These are phyloP conservation scores for Nematolebias whitei DNA, from an alignment of 2,113 vertebrate species.

Conservation along the genomic window DNA sequence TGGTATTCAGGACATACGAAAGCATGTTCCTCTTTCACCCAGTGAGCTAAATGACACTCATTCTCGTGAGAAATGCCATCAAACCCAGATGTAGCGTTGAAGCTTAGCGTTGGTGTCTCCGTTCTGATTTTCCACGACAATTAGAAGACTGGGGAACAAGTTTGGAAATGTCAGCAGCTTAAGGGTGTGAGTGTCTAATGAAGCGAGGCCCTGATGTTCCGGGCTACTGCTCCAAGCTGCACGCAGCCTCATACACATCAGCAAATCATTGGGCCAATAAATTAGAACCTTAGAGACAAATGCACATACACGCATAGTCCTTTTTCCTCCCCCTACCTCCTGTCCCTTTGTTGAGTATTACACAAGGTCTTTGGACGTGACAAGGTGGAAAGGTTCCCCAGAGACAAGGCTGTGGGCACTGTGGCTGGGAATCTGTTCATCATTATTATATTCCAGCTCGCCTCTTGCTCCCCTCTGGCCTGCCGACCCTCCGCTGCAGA, in stretches of 20 bases:
- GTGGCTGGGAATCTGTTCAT: slow-evolving; percentile 53
- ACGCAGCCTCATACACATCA: slow-evolving; percentile 59
- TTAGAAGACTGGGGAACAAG: slow-evolving; percentile 68
- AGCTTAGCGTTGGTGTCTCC: slow-evolving; percentile 29
- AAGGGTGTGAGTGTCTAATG: slow-evolving; percentile 78
- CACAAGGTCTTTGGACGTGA: slow-evolving; percentile 66
- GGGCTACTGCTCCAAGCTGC: slow-evolving; percentile 59
- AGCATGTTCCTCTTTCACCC: background rate
- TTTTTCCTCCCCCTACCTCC: slow-evolving; percentile 7
- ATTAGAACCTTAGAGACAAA: slow-evolving; percentile 60
- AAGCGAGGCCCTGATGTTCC: slow-evolving; percentile 72
- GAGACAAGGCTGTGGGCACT: slow-evolving; percentile 51
- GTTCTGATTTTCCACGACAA: slow-evolving; percentile 74
- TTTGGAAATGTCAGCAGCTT: slow-evolving; percentile 80
- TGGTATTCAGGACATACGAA: background rate
- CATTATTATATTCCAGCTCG: slow-evolving; percentile 66
- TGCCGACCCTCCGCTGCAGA: slow-evolving; percentile 40
- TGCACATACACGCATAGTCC: slow-evolving; percentile 29
- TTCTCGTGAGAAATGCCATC: slow-evolving; percentile 26
- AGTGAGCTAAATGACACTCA: background rate
- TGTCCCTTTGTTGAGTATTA: slow-evolving; percentile 42
- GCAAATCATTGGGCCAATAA: slow-evolving; percentile 74
- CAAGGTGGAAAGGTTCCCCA: slow-evolving; percentile 69
- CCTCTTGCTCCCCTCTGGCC: slow-evolving; percentile 49
- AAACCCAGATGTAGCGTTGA: slow-evolving; percentile 37